A percentile compares a stretch with the other conserved stretches of the same genome.
Conservation (phyloP, 2,797 vertebrate genomes). For the Hydrocynus forskahlii region DNA sequence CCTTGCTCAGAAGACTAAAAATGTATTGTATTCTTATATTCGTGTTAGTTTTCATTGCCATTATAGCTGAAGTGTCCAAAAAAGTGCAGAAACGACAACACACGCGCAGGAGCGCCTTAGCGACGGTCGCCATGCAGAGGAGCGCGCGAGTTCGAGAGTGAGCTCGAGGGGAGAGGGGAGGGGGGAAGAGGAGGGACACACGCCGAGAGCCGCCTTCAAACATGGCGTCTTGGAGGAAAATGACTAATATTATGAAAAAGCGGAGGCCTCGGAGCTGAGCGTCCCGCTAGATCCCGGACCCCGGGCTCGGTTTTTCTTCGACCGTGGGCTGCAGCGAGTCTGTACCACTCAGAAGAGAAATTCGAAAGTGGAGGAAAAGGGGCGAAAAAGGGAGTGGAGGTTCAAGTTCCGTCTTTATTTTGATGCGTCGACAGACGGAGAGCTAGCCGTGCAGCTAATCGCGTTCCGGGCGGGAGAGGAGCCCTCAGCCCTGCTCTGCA, state of each 20-base stretch:
- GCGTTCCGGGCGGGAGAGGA: neutral
- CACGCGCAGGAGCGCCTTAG: neutral
- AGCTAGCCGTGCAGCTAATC: neutral
- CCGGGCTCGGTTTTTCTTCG: neutral
- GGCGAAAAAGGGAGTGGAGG: neutral
- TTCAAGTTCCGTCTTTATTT: conserved; percentile 73
- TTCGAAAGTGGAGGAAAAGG: neutral
- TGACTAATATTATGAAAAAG: conserved; percentile 78
- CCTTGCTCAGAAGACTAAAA: too few species aligned
- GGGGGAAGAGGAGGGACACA: conserved; percentile 68
- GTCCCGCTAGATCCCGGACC: conserved; percentile 59
- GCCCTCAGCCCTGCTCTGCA: neutral
- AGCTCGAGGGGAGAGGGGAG: conserved; percentile 33
- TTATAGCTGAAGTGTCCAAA: too few species aligned
- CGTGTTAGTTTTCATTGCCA: too few species aligned
- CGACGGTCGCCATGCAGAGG: conserved; percentile 9
- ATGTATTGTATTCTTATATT: too few species aligned
- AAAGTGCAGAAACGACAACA: too few species aligned
- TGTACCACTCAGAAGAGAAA: too few species aligned
- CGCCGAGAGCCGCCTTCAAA: conserved; percentile 80
- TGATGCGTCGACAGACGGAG: conserved; percentile 77
- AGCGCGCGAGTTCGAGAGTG: conserved; percentile 12
- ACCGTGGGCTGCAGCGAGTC: neutral
- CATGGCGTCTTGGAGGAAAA: conserved; percentile 85
- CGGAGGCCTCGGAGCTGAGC: conserved; percentile 72